Conservation (phyloP, 1,140 invertebrate genomes). For the Drosophila trapezifrons region DNA sequence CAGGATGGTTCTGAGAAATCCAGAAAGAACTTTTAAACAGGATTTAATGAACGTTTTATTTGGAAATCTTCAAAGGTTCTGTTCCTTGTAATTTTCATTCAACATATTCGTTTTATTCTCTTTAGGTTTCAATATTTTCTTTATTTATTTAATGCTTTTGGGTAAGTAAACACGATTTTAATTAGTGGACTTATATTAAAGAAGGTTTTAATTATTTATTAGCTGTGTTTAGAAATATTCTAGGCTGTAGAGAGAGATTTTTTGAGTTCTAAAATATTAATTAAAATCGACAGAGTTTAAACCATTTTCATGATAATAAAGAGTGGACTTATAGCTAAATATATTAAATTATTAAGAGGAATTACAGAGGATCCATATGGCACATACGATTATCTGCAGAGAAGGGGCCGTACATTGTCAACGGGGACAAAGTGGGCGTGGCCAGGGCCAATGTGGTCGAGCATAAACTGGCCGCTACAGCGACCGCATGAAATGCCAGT, state of each 20-base stretch:
- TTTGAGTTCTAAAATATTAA: background rate
- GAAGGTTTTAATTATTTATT: background rate
- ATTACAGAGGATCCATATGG: conserved; percentile 4
- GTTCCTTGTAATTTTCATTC: too few relatives aligned
- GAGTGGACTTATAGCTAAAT: background rate
- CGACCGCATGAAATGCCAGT: conserved; percentile 69
- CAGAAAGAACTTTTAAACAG: background rate
- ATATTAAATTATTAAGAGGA: too few relatives aligned
- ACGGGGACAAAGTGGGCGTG: conserved; percentile 37
- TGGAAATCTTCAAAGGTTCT: background rate
- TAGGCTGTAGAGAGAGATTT: background rate
- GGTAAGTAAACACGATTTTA: background rate
- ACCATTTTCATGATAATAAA: too few relatives aligned
- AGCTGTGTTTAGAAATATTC: background rate
- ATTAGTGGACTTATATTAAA: background rate
- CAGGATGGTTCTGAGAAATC: background rate
- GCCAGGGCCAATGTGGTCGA: conserved; percentile 27
- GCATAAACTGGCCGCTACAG: conserved; percentile 59
- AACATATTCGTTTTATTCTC: background rate
- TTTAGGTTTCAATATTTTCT: background rate
- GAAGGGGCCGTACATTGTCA: conserved; percentile 35
- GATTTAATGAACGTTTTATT: conserved; percentile 2
- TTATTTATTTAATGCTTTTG: background rate
- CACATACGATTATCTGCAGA: conserved; percentile 35
- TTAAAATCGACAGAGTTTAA: fast-evolving